These are phyloP conservation scores for Eupeodes latifasciatus DNA, from an alignment of 2,888 invertebrate genomes.

Conservation along the genomic window DNA sequence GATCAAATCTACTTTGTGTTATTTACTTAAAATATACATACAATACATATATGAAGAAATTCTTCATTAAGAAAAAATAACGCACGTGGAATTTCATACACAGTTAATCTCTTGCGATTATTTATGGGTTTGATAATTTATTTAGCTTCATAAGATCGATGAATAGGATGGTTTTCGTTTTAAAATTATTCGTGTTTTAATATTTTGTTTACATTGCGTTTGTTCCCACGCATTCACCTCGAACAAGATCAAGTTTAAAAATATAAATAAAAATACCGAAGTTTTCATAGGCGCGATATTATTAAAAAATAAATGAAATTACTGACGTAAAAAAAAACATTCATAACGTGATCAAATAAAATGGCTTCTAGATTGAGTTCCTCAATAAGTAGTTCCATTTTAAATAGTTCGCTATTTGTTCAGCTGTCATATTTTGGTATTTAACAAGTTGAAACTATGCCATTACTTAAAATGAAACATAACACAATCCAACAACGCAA, in stretches of 20 bases:
- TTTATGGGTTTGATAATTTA: constrained; percentile 7
- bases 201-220: neutral
- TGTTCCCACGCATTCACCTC: constrained; percentile 8
- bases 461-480: too few relatives aligned
- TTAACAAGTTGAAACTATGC: too few relatives aligned
- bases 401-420: too few relatives aligned
- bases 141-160: constrained; percentile 4
- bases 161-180: neutral
- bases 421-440: too few relatives aligned
- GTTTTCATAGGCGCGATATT: neutral
- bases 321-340: neutral
- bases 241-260: neutral
- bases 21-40: neutral
- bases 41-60: neutral
- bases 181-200: neutral
- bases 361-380: too few relatives aligned
- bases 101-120: neutral
- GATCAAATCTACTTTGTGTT: neutral
- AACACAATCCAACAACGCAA: too few relatives aligned
- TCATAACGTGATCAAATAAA: too few relatives aligned
- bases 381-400: too few relatives aligned
- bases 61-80: neutral
- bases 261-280: neutral
- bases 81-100: too few relatives aligned
- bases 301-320: neutral